These are phyloP conservation scores for Plagiodera versicolora DNA, from an alignment of 2,888 invertebrate species.

Conservation along the genomic window DNA sequence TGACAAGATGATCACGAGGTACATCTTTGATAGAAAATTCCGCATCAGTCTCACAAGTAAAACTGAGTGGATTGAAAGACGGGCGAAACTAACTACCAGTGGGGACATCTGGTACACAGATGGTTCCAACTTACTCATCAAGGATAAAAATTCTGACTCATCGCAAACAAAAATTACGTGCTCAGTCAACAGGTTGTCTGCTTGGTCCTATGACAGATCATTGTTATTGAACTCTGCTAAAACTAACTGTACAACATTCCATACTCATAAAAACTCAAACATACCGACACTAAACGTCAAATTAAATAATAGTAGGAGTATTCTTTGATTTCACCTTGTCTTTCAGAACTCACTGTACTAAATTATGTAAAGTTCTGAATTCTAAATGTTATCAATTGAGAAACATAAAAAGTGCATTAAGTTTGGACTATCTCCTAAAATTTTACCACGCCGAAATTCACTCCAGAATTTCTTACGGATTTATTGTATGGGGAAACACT, in stretches of 20 bases:
- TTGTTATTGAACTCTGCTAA: neutral
- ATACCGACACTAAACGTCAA: neutral
- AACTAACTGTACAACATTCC: neutral
- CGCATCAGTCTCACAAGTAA: too few species aligned
- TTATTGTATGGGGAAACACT: conserved; percentile 9
- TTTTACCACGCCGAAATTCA: neutral
- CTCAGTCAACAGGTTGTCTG: conserved; percentile 3
- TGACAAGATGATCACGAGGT: too few species aligned
- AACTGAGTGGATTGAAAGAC: too few species aligned
- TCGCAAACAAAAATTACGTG: neutral
- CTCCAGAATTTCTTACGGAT: neutral
- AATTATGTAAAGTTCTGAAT: neutral
- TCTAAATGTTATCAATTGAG: conserved; percentile 7
- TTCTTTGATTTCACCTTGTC: neutral
- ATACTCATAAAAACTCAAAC: neutral
- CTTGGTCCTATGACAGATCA: conserved; percentile 3
- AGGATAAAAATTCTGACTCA: neutral
- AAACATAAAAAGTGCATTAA: neutral
- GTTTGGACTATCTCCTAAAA: neutral
- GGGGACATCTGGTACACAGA: too few species aligned
- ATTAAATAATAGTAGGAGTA: neutral
- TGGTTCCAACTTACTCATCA: neutral
- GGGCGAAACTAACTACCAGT: too few species aligned
- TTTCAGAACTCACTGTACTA: neutral
- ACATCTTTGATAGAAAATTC: too few species aligned